Base-by-base conservation (phyloP, 64 coral and sea anemone genomes). In the Actinia tenebrosa region DNA sequence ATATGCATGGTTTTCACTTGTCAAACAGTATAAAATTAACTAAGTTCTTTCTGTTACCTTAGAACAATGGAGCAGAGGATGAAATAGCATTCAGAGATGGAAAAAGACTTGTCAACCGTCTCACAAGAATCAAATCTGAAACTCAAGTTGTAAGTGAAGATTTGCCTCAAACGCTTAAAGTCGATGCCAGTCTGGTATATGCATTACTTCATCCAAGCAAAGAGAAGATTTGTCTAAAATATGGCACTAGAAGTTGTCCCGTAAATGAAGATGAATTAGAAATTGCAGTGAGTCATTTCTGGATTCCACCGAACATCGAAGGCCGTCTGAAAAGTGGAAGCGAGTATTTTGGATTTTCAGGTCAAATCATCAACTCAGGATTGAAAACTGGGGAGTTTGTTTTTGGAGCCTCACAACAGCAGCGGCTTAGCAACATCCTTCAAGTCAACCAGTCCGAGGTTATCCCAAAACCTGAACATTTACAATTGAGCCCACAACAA, bases 51-150 rank as follows among this genome's bases (percentile, higher is more conserved):
- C 62, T 64, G 18, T 0, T 64, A 64, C 20, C 22, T 22, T n/a
- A 64, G 62, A 22, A 64, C 62, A 64, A 64, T 64, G 62, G 62
- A 64, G 3, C 25, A 4, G 92, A 94, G 10, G 88, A 94, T 83
- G 92, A 94, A 86, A 78, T 90, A 75, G 92, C 84, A 15, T 83
- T 87, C 30, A 86, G 93, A 79, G 89, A 20, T 26, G 86, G 82
- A 80, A 94, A 81, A 63, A 81, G 93, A 11, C 91, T 91, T 88
- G 93, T 88, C 14, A 94, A 94, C 77, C 89, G 86, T 54, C 50
- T 91, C 10, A 85, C 47, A 16, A 79, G 89, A 87, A 50, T 91
- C 25, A 64, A 63, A 10, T 55, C 78, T 87, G 45, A 69, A 8
- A 22, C 64, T 56, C 83, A 90, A 46, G 11, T 52, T 25, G 6